Evolutionary conservation across 2,113 vertebrate species (phyloP).

Genomic region (Acinonyx jubatus): DNA sequence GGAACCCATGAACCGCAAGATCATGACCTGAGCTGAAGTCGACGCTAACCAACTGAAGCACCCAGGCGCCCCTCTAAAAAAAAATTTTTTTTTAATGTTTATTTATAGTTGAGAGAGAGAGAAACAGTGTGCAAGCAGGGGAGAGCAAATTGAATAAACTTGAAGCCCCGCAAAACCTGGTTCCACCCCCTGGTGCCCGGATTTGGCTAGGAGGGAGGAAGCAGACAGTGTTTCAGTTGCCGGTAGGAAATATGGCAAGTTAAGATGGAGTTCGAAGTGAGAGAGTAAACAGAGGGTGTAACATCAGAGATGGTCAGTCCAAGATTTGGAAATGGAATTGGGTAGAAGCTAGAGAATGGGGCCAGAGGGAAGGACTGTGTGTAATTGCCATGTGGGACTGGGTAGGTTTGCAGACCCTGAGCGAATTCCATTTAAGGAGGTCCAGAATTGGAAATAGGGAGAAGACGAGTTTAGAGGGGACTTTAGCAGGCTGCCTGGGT

Average conservation of each 20-base stretch:
- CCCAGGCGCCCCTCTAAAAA: too few relatives aligned
- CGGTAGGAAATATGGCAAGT: neutral
- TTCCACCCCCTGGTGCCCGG: fast-evolving
- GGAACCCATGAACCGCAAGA: too few relatives aligned
- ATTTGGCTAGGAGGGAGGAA: neutral
- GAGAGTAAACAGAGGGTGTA: neutral
- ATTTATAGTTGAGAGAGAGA: too few relatives aligned
- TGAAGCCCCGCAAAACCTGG: neutral
- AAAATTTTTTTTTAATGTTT: too few relatives aligned
- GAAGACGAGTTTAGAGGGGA: neutral
- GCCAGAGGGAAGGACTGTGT: neutral
- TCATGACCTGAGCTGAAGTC: too few relatives aligned
- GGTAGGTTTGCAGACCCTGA: neutral
- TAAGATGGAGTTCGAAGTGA: too few relatives aligned
- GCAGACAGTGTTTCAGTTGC: neutral
- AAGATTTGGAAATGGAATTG: neutral
- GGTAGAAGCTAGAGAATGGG: neutral
- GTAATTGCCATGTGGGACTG: neutral
- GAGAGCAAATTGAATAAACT: neutral
- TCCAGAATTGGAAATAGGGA: neutral
- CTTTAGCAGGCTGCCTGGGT: neutral
- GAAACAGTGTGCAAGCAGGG: too few relatives aligned
- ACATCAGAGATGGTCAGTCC: neutral
- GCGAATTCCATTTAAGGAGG: neutral
- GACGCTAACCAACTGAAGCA: too few relatives aligned